These are phyloP conservation scores for Sebastes diaconus DNA, from an alignment of 2,797 vertebrate genomes.

Conservation along the genomic window DNA sequence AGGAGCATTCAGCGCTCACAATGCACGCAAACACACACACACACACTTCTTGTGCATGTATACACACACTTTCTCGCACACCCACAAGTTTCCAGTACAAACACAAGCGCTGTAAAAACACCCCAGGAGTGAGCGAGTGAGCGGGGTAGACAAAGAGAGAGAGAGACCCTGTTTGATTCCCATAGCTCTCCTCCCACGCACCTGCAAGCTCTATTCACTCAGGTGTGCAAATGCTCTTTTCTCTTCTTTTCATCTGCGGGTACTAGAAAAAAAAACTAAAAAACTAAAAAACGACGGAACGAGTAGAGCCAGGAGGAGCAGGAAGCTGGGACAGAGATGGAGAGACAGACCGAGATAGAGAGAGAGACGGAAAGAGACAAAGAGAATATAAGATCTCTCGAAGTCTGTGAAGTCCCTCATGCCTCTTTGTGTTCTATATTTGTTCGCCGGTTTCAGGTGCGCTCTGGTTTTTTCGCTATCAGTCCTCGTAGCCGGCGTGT, in stretches of 20 bases:
- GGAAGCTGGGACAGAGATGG: constrained; percentile 54
- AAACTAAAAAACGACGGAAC: constrained; percentile 26
- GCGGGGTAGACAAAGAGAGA: constrained; percentile 50
- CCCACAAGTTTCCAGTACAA: constrained; percentile 64
- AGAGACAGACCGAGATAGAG: constrained; percentile 22
- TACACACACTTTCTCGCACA: constrained; percentile 8
- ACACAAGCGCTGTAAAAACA: constrained; percentile 62
- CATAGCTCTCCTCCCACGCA: constrained; percentile 72
- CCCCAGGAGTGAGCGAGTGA: constrained; percentile 62
- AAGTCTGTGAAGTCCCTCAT: constrained; percentile 55
- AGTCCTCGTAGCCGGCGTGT: constrained; percentile 3
- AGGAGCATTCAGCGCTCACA: constrained; percentile 12
- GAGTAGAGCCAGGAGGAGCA: constrained; percentile 38
- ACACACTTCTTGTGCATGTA: not conserved
- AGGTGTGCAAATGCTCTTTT: constrained; percentile 75
- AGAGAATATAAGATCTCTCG: constrained; percentile 62
- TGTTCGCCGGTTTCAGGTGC: constrained; percentile 47
- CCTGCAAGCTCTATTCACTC: constrained; percentile 70
- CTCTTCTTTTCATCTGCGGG: constrained; percentile 59
- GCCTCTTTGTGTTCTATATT: constrained; percentile 62
- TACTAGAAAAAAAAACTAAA: not conserved
- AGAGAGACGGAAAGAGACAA: constrained; percentile 49
- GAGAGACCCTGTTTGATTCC: constrained; percentile 64
- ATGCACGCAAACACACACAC: not conserved
- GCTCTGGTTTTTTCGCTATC: constrained; percentile 17